phyloP scores from a whole-genome alignment of 1,140 invertebrate genomes.

The Hycleus cichorii region DNA sequence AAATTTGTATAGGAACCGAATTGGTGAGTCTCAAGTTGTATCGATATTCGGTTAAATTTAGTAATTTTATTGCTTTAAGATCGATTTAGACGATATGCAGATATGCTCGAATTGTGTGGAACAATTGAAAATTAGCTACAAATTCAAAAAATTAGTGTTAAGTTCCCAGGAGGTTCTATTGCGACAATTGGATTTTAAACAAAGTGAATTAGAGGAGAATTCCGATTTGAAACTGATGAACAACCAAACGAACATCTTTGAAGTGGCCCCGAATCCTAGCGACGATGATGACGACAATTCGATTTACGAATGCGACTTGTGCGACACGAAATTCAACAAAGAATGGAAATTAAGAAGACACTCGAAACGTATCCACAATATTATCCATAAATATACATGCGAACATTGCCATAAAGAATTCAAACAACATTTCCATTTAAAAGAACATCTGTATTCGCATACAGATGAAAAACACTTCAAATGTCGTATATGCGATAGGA shows the following conservation, averaged over 20 bases:
- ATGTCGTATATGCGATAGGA: slow-evolving; percentile 33
- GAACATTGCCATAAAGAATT: slow-evolving; percentile 59
- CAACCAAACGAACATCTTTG: too few relatives aligned
- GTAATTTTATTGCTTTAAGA: background rate
- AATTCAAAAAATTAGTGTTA: slow-evolving; percentile 1
- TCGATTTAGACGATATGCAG: background rate
- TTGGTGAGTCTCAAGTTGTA: background rate
- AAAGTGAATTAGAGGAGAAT: background rate
- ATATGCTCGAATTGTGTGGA: slow-evolving; percentile 4
- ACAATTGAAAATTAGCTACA: background rate
- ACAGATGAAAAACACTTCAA: slow-evolving; percentile 33
- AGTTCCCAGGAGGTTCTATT: background rate
- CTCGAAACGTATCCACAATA: slow-evolving; percentile 63
- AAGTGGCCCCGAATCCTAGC: too few relatives aligned
- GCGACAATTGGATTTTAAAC: background rate
- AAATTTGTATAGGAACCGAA: background rate
- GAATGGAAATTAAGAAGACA: slow-evolving; percentile 60
- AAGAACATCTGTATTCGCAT: slow-evolving; percentile 51
- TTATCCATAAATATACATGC: slow-evolving; percentile 47
- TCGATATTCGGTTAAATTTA: background rate
- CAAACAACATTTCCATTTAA: slow-evolving; percentile 62
- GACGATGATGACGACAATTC: too few relatives aligned
- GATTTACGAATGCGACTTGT: slow-evolving; percentile 49
- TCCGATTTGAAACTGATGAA: too few relatives aligned
- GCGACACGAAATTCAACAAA: slow-evolving; percentile 59